A percentile compares a stretch with the other conserved stretches of the same genome.
These are phyloP conservation scores for Cephus sareptanus DNA, from an alignment of 2,888 invertebrate species.

Conservation along the genomic window DNA sequence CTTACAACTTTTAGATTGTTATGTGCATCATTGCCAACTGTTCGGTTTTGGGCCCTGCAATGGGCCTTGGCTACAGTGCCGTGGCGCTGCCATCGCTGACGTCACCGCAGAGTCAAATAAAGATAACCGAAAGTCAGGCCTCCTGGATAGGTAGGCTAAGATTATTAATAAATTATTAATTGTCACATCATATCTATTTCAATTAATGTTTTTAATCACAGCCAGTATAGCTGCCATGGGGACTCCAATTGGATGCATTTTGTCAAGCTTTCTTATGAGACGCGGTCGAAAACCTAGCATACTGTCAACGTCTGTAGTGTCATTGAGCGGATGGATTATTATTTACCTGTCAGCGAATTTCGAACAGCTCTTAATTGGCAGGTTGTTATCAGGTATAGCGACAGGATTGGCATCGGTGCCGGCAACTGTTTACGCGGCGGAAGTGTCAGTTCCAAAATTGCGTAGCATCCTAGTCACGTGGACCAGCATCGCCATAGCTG, in stretches of 20 bases:
- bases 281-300: slow-evolving; percentile 68
- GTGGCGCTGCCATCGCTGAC: slow-evolving; percentile 67
- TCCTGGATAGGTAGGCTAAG: slow-evolving; percentile 71
- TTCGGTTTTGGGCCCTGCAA: slow-evolving; percentile 69
- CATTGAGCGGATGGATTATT: slow-evolving; percentile 68
- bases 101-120: slow-evolving; percentile 50
- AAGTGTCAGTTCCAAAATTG: slow-evolving; percentile 66
- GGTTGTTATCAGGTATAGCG: slow-evolving; percentile 67
- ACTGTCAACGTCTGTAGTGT: slow-evolving; percentile 66
- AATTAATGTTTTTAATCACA: slow-evolving; percentile 48
- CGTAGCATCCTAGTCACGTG: slow-evolving; percentile 70
- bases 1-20: slow-evolving; percentile 61
- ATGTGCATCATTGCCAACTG: slow-evolving; percentile 68
- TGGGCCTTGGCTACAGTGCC: slow-evolving; percentile 72
- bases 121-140: slow-evolving; percentile 62
- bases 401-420: slow-evolving; percentile 70
- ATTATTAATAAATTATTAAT: not conserved
- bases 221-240: slow-evolving; percentile 70
- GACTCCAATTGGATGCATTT: slow-evolving; percentile 69
- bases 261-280: slow-evolving; percentile 68
- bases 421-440: slow-evolving; percentile 70
- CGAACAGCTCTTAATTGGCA: slow-evolving; percentile 64
- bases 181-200: not conserved
- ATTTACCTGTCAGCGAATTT: slow-evolving; percentile 65
- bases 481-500: slow-evolving; percentile 68